Evolutionary conservation across 2,113 vertebrate genomes (phyloP), one percentile per base, ranked within the genome.

Genomic region (Eptesicus fuscus): DNA sequence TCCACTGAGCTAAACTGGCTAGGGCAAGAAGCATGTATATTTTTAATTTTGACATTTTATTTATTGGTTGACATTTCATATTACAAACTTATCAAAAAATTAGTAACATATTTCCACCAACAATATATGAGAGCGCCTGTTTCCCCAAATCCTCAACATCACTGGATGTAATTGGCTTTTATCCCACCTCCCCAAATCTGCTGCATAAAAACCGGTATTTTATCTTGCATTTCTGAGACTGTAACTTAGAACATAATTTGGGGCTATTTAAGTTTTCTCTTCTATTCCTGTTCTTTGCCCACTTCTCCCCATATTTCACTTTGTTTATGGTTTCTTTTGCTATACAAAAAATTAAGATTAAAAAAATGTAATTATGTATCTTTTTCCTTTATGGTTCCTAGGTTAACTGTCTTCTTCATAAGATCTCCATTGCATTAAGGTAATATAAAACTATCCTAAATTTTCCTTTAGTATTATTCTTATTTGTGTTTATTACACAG

Each of bases 21-120:
- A 63, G 61, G 61, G 28, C 70, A 88, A n/a, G 23, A 88, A 82
- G 17, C 69, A 77, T 67, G 25, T 22, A 37, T 96, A 61, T 84
- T 94, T 95, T 92, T 70, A 96, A 94, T 95, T 90, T 87, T 90
- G 76, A 94, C 42, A 89, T 70, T 95, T 95, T 88, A 61, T 93
- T 90, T 78, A 83, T 71, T 77, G 59, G 59, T 49, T 78, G 73
- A 53, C n/a, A 40, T 61, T 74, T 93, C 91, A 65, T 88, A 73
- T 89, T 95, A 83, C 37, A 91, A 69, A 89, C 51, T 84, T 96
- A 73, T 28, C 10, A 91, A 61, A 61, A 65, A 69, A 25, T 30
- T 35, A 69, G 18, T 93, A 87, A 82, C 42, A 59, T 69, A 61
- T 56, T 93, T 91, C 40, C 51, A n/a, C 17, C 83, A 91, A 53